Evolutionary conservation across 1,140 invertebrate genomes (phyloP).

Genomic region (Sipha flava): DNA sequence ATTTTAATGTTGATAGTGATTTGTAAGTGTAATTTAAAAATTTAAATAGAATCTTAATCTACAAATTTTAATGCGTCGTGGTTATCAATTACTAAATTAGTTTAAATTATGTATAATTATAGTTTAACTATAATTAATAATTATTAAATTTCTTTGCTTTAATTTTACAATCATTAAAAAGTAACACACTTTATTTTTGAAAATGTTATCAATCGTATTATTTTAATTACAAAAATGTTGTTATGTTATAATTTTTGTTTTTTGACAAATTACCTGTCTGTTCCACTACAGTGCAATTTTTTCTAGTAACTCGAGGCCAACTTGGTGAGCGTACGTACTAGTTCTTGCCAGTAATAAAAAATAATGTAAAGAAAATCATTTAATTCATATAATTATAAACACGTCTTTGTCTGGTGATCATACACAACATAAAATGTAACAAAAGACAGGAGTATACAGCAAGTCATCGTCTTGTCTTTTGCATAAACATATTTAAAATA

Average conservation of each 20-base stretch:
- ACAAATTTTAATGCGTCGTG: too few species aligned
- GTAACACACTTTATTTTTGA: too few species aligned
- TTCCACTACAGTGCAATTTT: neutral
- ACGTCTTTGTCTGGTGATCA: neutral
- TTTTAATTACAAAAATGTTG: too few species aligned
- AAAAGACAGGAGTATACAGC: neutral
- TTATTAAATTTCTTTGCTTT: too few species aligned
- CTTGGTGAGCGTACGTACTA: neutral
- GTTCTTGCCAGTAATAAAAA: neutral
- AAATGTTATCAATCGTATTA: neutral
- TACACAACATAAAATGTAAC: neutral
- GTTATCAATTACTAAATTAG: too few species aligned
- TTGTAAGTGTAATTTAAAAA: neutral
- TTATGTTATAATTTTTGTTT: neutral
- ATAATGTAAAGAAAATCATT: neutral
- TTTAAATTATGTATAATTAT: too few species aligned
- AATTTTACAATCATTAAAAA: too few species aligned
- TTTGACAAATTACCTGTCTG: neutral
- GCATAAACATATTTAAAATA: too few species aligned
- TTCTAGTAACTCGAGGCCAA: slow-evolving; percentile 12
- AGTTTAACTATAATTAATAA: too few species aligned
- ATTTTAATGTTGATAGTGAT: neutral
- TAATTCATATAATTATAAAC: neutral
- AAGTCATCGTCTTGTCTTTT: neutral
- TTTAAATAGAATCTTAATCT: too few species aligned